Evolutionary conservation across 2,888 invertebrate species (phyloP).

Genomic region (Stramonita haemastoma): DNA sequence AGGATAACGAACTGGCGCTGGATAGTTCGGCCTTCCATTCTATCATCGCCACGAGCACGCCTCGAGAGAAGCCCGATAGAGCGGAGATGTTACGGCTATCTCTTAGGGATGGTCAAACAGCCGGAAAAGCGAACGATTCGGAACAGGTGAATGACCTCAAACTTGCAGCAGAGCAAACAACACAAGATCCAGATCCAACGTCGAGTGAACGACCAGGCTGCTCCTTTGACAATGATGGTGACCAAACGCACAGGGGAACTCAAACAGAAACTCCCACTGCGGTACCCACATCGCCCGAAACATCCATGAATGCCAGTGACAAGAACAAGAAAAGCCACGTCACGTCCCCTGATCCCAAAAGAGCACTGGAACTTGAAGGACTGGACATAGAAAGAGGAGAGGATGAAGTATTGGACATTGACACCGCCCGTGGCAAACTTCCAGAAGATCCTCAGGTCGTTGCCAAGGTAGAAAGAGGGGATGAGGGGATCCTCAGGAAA

Average conservation of each 20-base stretch:
- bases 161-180: background rate
- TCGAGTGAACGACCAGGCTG: background rate
- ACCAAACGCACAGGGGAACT: slow-evolving; percentile 22
- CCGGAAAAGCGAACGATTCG: background rate
- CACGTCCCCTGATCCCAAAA: background rate
- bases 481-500: slow-evolving; percentile 26
- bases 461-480: slow-evolving; percentile 36
- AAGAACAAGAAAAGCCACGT: background rate
- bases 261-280: background rate
- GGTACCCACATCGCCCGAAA: background rate
- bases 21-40: slow-evolving; percentile 13
- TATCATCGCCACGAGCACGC: slow-evolving; percentile 28
- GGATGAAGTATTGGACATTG: slow-evolving; percentile 29
- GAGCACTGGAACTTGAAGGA: slow-evolving; percentile 37
- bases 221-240: slow-evolving; percentile 19
- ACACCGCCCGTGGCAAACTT: slow-evolving; percentile 37
- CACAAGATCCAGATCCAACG: background rate
- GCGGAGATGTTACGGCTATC: background rate
- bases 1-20: background rate
- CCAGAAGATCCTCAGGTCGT: background rate
- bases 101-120: background rate
- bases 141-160: background rate
- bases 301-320: background rate
- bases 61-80: background rate
- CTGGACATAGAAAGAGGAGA: slow-evolving; percentile 42